phyloP scores from a whole-genome alignment of 2,113 vertebrate species.

The Nicator chloris region DNA sequence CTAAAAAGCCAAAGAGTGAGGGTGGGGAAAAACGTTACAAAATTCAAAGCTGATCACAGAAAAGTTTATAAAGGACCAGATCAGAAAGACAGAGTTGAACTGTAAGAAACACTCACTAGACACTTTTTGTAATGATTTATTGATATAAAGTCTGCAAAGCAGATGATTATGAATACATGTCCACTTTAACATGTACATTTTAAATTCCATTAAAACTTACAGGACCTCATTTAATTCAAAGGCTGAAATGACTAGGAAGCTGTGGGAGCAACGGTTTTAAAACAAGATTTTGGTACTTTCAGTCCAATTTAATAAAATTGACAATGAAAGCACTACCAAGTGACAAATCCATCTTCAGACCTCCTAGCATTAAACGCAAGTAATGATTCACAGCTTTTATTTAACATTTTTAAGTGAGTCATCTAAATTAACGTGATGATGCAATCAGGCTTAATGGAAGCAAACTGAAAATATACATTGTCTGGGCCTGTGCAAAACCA shows the following conservation, averaged over 20 bases:
- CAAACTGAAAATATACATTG: not conserved
- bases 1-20: not conserved
- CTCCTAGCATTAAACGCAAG: not conserved
- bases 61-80: not conserved
- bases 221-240: not conserved
- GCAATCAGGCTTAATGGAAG: not conserved
- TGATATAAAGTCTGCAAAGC: not conserved
- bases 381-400: not conserved
- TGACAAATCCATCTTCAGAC: not conserved
- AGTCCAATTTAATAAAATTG: not conserved
- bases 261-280: not conserved
- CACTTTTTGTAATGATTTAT: not conserved
- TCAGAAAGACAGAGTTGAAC: not conserved
- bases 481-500: not conserved
- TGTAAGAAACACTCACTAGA: not conserved
- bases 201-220: not conserved
- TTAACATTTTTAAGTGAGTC: not conserved
- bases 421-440: not conserved
- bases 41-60: not conserved
- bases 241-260: not conserved
- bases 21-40: not conserved
- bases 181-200: not conserved
- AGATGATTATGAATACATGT: not conserved
- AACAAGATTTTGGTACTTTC: not conserved
- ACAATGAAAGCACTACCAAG: not conserved